A percentile compares a stretch with the other conserved stretches of the same genome.
Conservation (phyloP, 2,797 vertebrate species). For the Pangasius djambal region DNA sequence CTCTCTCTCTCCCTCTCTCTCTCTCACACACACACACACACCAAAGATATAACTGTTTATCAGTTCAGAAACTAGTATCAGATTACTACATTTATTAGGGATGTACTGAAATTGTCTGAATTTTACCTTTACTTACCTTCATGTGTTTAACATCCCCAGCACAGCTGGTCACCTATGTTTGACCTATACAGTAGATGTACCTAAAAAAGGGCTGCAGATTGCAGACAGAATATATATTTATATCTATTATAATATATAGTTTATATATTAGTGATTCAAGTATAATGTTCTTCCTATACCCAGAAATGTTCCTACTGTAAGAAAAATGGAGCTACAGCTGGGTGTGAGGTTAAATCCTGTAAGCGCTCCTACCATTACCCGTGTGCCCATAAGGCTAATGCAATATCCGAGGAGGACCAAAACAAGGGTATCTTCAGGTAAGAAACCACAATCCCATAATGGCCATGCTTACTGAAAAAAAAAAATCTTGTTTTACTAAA, state of each 20-base stretch:
- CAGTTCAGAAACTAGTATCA: background rate
- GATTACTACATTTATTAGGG: background rate
- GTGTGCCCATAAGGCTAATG: conserved; percentile 63
- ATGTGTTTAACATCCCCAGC: background rate
- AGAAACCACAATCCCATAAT: conserved; percentile 22
- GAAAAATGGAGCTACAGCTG: conserved; percentile 70
- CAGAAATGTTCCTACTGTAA: conserved; percentile 66
- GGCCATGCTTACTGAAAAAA: background rate
- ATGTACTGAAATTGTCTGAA: background rate
- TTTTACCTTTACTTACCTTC: background rate
- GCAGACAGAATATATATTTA: background rate
- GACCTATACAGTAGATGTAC: background rate
- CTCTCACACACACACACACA: background rate
- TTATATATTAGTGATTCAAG: background rate
- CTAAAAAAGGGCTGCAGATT: background rate
- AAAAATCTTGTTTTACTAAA: background rate
- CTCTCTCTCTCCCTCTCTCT: background rate
- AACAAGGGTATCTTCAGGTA: conserved; percentile 55
- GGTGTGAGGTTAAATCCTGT: conserved; percentile 71
- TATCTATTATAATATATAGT: background rate
- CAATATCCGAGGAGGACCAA: conserved; percentile 32
- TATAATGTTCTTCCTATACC: background rate
- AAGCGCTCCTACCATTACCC: conserved; percentile 75
- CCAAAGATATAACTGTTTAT: background rate
- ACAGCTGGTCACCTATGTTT: background rate